Conservation (phyloP, 2,888 invertebrate genomes). For the Pyrocoelia pectoralis region DNA sequence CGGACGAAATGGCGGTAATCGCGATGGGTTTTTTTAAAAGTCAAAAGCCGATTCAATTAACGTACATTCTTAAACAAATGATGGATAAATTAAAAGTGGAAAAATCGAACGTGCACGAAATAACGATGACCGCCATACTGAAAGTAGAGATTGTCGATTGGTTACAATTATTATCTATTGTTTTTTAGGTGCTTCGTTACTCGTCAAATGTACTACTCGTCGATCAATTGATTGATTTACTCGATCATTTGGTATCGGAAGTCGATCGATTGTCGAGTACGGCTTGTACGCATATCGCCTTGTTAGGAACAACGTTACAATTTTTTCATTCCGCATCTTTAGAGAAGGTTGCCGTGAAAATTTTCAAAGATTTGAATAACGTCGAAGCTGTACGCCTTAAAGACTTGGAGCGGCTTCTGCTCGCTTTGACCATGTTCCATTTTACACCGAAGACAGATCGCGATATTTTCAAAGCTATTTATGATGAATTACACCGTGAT, state of each 20-base stretch:
- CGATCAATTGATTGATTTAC: slow-evolving; percentile 61
- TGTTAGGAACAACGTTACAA: slow-evolving; percentile 67
- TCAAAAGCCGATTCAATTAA: slow-evolving; percentile 67
- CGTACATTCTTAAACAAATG: slow-evolving; percentile 60
- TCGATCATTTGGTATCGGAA: slow-evolving; percentile 65
- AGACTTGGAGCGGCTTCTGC: slow-evolving; percentile 76
- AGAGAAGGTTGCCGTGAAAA: slow-evolving; percentile 63
- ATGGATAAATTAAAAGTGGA: slow-evolving; percentile 61
- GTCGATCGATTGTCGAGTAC: slow-evolving; percentile 68
- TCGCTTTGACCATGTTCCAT: slow-evolving; percentile 70
- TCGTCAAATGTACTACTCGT: slow-evolving; percentile 62
- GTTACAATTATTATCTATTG: background rate
- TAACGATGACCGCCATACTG: slow-evolving; percentile 71
- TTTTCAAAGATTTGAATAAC: slow-evolving; percentile 60
- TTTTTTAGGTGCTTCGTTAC: slow-evolving; percentile 64
- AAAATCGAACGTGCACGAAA: slow-evolving; percentile 66
- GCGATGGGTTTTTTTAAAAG: slow-evolving; percentile 79
- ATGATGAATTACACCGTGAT: slow-evolving; percentile 63
- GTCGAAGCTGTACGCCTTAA: slow-evolving; percentile 62
- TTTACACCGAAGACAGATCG: slow-evolving; percentile 62
- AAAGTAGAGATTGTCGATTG: slow-evolving; percentile 58
- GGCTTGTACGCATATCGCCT: slow-evolving; percentile 71
- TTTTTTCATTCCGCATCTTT: slow-evolving; percentile 60
- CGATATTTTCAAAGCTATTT: slow-evolving; percentile 60
- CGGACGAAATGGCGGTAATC: slow-evolving; percentile 76